These are phyloP conservation scores for Conus betulinus DNA, from an alignment of 1,140 invertebrate genomes.

Conservation along the genomic window DNA sequence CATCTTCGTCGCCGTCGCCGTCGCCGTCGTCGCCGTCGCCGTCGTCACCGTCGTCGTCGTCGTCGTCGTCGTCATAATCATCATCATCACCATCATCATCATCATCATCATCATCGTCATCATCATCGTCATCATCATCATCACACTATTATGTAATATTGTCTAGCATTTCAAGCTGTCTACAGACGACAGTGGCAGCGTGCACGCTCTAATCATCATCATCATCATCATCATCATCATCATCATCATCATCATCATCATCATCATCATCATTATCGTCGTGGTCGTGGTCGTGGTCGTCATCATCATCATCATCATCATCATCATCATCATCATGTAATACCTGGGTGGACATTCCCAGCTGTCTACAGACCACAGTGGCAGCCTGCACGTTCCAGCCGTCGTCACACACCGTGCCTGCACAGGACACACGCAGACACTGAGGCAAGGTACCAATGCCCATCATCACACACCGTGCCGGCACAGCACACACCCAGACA, in stretches of 20 bases:
- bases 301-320: background rate
- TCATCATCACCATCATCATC: background rate
- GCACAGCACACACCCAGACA: too few relatives aligned
- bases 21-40: background rate
- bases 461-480: too few relatives aligned
- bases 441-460: too few relatives aligned
- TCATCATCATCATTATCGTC: background rate
- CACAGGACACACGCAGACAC: background rate
- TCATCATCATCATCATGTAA: constrained; percentile 9
- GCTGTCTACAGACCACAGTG: constrained; percentile 51
- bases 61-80: constrained; percentile 17
- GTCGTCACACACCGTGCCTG: constrained; percentile 55
- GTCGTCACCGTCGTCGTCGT: constrained; percentile 1
- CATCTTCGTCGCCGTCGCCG: background rate
- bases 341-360: constrained; percentile 20
- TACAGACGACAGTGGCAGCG: too few relatives aligned
- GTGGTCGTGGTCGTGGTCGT: background rate
- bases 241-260: background rate
- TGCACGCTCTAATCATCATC: background rate
- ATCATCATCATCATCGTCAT: background rate
- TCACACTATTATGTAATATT: too few relatives aligned
- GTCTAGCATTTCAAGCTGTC: too few relatives aligned
- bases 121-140: background rate
- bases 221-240: background rate
- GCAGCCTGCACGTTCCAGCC: constrained; percentile 39